phyloP scores from a whole-genome alignment of 2,888 invertebrate species.

The Cosmia pyralina region DNA sequence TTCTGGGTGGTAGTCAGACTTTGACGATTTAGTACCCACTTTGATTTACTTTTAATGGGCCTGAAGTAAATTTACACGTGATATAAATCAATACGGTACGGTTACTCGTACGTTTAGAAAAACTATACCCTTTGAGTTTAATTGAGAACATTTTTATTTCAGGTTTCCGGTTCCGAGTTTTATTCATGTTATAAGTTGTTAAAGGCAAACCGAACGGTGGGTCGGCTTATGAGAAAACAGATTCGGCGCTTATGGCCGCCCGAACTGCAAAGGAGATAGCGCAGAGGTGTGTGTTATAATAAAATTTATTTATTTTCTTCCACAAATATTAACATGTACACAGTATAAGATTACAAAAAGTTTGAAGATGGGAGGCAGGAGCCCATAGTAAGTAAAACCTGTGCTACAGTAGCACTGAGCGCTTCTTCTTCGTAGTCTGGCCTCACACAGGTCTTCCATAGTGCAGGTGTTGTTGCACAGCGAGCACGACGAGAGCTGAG shows the following conservation, averaged over 20 bases:
- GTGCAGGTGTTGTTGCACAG: no score
- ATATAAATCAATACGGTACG: slow-evolving; percentile 79
- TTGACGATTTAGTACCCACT: slow-evolving; percentile 80
- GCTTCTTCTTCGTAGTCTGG: not conserved
- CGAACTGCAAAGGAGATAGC: not conserved
- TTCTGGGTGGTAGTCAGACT: slow-evolving; percentile 67
- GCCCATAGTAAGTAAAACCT: no score
- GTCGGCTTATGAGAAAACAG: not conserved
- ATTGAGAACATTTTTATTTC: slow-evolving; percentile 56
- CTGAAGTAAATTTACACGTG: slow-evolving; percentile 79
- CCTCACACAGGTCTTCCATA: no score
- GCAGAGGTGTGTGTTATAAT: not conserved
- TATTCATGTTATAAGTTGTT: slow-evolving; percentile 11
- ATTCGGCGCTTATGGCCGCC: not conserved
- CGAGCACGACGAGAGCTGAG: not conserved
- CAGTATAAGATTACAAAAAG: no score
- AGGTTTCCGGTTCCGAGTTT: slow-evolving; percentile 38
- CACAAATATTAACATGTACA: no score
- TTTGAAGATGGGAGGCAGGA: no score
- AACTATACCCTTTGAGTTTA: slow-evolving; percentile 57
- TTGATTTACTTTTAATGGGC: slow-evolving; percentile 83
- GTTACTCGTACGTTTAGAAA: slow-evolving; percentile 59
- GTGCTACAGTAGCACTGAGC: not conserved
- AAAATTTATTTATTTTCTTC: no score
- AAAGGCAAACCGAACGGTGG: not conserved